Conservation (phyloP, 2,888 invertebrate genomes). For the Tetragonisca angustula region DNA sequence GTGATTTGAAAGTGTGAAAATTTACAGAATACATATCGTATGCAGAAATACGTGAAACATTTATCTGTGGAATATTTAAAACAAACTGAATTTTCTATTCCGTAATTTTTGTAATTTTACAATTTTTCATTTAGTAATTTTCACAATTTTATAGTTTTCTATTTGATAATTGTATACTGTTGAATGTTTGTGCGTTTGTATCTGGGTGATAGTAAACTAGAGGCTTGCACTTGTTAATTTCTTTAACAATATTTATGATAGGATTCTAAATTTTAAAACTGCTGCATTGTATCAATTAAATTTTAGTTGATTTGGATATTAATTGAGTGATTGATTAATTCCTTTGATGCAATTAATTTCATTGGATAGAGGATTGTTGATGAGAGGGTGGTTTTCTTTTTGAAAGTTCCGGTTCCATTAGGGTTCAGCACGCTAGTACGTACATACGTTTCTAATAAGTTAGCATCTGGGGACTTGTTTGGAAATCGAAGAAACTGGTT, state of each 20-base stretch:
- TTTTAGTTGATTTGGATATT: background rate
- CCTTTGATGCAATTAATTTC: background rate
- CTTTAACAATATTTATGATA: background rate
- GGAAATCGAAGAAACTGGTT: constrained; percentile 59
- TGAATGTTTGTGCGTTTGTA: too few species aligned
- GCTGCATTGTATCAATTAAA: too few species aligned
- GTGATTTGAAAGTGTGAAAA: background rate
- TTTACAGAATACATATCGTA: background rate
- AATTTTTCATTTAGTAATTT: too few species aligned
- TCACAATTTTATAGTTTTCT: too few species aligned
- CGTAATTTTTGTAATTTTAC: too few species aligned
- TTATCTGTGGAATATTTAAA: too few species aligned
- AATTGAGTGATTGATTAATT: background rate
- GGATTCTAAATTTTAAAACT: background rate
- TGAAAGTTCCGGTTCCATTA: constrained; percentile 12
- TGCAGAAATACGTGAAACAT: background rate
- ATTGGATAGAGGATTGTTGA: background rate
- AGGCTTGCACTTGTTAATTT: too few species aligned
- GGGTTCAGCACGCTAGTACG: constrained; percentile 2
- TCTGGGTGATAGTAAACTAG: too few species aligned
- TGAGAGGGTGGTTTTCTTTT: background rate
- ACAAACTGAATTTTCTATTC: too few species aligned
- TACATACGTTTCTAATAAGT: constrained; percentile 5
- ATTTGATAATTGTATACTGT: too few species aligned
- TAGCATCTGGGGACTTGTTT: constrained; percentile 8